Percentiles rank a stretch among this genome's conserved stretches.
Conservation (phyloP, 2,113 vertebrate species). For the Tringa solitaria region DNA sequence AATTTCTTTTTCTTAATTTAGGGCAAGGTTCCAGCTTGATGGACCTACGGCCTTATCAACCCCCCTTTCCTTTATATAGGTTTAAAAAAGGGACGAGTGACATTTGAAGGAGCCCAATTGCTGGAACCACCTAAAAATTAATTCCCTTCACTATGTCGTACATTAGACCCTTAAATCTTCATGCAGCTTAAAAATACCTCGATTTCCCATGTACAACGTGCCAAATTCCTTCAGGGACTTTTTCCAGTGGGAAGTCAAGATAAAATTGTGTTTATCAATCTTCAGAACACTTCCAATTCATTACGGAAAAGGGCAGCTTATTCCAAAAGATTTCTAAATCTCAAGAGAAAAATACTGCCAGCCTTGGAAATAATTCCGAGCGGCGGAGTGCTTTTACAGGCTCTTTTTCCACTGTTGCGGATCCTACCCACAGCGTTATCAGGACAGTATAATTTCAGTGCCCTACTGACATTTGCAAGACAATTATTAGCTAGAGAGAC, state of each 20-base stretch:
- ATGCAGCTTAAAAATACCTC: not conserved
- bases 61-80: not conserved
- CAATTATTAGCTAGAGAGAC: not conserved
- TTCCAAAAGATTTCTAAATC: not conserved
- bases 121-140: not conserved
- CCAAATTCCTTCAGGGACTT: not conserved
- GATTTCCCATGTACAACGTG: not conserved
- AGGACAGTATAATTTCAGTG: not conserved
- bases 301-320: not conserved
- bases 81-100: not conserved
- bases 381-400: not conserved
- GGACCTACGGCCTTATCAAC: not conserved
- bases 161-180: not conserved
- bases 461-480: not conserved
- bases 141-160: not conserved
- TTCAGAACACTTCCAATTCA: not conserved
- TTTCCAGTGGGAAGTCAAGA: not conserved
- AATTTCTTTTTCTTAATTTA: not conserved
- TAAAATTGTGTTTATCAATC: constrained; percentile 26
- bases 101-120: not conserved
- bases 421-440: not conserved
- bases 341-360: not conserved
- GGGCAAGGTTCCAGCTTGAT: not conserved
- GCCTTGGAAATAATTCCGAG: not conserved
- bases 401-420: not conserved